Evolutionary conservation across 2,888 invertebrate genomes (phyloP).

Genomic region (Liodrosophila aerea): DNA sequence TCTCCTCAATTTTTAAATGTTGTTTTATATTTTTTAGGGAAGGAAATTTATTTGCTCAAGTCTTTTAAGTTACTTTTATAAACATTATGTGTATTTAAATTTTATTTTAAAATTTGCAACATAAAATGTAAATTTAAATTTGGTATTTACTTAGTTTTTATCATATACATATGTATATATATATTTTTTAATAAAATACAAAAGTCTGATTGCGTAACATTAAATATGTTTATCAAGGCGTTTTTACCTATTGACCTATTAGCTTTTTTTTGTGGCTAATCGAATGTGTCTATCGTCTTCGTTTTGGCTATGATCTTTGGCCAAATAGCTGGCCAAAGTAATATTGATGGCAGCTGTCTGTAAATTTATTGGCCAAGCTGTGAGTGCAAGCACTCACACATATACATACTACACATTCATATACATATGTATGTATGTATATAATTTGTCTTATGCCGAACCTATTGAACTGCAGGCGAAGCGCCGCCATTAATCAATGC

Average conservation of each 20-base stretch:
- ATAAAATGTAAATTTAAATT: too few species aligned
- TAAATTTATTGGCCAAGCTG: slow-evolving; percentile 26
- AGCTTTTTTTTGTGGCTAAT: neutral
- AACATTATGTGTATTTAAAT: too few species aligned
- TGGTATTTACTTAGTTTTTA: too few species aligned
- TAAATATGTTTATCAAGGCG: neutral
- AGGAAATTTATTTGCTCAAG: too few species aligned
- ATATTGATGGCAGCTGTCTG: slow-evolving; percentile 36
- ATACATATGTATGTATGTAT: slow-evolving; percentile 4
- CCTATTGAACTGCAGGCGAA: slow-evolving; percentile 47
- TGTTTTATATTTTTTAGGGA: too few species aligned
- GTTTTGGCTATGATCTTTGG: slow-evolving; percentile 38
- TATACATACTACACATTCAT: too few species aligned
- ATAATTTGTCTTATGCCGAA: slow-evolving; percentile 52
- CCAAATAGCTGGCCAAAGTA: slow-evolving; percentile 22
- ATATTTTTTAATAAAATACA: neutral
- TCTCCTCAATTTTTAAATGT: too few species aligned
- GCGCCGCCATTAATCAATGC: slow-evolving; percentile 53
- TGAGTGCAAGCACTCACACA: neutral
- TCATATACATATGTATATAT: neutral
- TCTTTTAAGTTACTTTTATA: too few species aligned
- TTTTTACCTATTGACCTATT: slow-evolving; percentile 11
- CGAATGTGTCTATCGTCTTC: too few species aligned
- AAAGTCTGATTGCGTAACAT: neutral
- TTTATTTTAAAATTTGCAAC: too few species aligned